Conservation (phyloP, 2,113 vertebrate genomes). For the Malurus elegans region DNA sequence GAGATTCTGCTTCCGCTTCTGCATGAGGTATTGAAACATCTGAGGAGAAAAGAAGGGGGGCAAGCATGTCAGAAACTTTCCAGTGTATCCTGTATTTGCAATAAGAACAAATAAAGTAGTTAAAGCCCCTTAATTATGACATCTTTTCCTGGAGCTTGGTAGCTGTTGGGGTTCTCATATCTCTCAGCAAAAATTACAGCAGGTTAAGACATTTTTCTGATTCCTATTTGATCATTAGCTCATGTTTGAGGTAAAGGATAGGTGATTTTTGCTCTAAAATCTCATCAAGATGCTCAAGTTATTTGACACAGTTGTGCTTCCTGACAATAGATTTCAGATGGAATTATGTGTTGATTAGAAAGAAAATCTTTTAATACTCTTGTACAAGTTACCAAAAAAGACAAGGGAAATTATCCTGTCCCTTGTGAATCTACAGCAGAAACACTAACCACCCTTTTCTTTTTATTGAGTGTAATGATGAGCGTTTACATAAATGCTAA, state of each 20-base stretch:
- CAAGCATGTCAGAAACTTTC: neutral
- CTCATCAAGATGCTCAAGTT: neutral
- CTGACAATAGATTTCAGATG: neutral
- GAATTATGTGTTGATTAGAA: neutral
- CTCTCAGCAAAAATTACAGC: neutral
- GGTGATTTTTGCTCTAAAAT: neutral
- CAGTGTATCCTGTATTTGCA: neutral
- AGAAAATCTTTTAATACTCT: neutral
- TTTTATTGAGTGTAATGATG: neutral
- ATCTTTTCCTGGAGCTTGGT: neutral
- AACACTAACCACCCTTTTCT: neutral
- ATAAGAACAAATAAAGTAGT: neutral
- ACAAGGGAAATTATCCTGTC: neutral
- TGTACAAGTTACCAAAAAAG: neutral
- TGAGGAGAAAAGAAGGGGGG: slow-evolving; percentile 40
- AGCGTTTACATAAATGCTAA: neutral
- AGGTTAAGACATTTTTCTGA: neutral
- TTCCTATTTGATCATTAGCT: neutral
- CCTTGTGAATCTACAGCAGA: neutral
- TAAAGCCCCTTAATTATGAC: neutral
- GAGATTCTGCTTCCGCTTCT: slow-evolving; percentile 83
- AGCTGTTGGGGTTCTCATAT: neutral
- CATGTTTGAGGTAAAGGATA: neutral
- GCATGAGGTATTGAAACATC: slow-evolving; percentile 93
- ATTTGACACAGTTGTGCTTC: neutral